Evolutionary conservation across 2,888 invertebrate genomes (phyloP), one percentile per base, ranked within the genome.

Genomic region (Portevinia maculata): DNA sequence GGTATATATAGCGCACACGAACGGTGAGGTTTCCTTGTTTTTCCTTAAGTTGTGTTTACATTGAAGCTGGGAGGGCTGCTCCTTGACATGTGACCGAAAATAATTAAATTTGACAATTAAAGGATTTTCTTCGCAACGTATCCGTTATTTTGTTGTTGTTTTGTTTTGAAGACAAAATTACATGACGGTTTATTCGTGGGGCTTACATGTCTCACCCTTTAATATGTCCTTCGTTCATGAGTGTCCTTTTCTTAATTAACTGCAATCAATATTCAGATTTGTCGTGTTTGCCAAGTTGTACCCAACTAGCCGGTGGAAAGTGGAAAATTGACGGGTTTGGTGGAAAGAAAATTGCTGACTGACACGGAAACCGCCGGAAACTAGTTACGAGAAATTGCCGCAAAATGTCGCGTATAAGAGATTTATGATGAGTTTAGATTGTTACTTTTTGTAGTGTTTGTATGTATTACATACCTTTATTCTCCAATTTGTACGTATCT

Each of bases 391-490:
- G 79, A 84, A 85, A 86, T 84, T 83, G 83, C 79, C 83, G 71
- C 81, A 85, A 86, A 85, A 79, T 86, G 85, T 85, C 85, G 85
- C 85, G 79, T 85, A 85, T 67, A 79, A 79, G 73, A 85, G 79
- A 85, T 86, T 85, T 85, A 86, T 84, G 85, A 84, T 81, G 84
- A 84, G 79, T 85, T 86, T 85, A 84, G 79, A 85, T 84, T 85
- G 78, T 65, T 55, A 85, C 55, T 50, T 65, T 83, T 78, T 78
- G 34, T 52, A 17, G 17, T 57, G 17, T 48, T 71, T 39, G 52
- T 70, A 15, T 32, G 19, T 44, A 44, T 21, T 52, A 55, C 34
- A 41, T 3, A 13, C 13, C 30, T 15, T 60, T 59, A 34, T 21
- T 30, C 13, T 15, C 30, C 39, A 57, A 55, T 65, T 50, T 41